Percentiles rank a stretch among this genome's conserved stretches.
phyloP scores from a whole-genome alignment of 2,888 invertebrate genomes.

The Dryobota labecula region DNA sequence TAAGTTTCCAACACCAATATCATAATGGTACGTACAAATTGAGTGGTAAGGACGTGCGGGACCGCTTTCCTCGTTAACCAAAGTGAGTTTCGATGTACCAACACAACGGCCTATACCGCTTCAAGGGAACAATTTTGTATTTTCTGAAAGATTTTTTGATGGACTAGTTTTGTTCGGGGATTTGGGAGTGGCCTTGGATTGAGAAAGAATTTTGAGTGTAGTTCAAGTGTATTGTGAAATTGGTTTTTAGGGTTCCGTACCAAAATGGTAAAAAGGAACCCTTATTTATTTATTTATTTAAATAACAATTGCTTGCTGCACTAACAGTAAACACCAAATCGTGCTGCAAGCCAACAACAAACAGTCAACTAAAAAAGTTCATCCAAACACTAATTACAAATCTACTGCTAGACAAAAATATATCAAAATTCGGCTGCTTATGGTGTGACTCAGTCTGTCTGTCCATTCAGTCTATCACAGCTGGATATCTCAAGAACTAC shows the following conservation, averaged over 20 bases:
- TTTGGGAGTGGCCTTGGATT: conserved; percentile 29
- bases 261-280: too few relatives aligned
- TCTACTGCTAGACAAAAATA: too few relatives aligned
- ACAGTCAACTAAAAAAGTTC: too few relatives aligned
- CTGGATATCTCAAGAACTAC: too few relatives aligned
- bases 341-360: too few relatives aligned
- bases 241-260: neutral
- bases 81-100: conserved; percentile 74
- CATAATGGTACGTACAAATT: conserved; percentile 70
- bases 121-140: conserved; percentile 61
- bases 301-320: too few relatives aligned
- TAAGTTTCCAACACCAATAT: conserved; percentile 60
- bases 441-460: too few relatives aligned
- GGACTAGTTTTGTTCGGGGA: conserved; percentile 52
- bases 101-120: conserved; percentile 54
- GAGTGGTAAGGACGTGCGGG: conserved; percentile 62
- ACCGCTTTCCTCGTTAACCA: conserved; percentile 71
- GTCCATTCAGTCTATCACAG: too few relatives aligned
- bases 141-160: conserved; percentile 53
- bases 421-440: too few relatives aligned
- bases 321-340: too few relatives aligned
- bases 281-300: too few relatives aligned
- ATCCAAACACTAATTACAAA: too few relatives aligned
- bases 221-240: conserved; percentile 2
- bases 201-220: conserved; percentile 8